Conservation (phyloP, 2,888 invertebrate species). For the Protophormia terraenovae region DNA sequence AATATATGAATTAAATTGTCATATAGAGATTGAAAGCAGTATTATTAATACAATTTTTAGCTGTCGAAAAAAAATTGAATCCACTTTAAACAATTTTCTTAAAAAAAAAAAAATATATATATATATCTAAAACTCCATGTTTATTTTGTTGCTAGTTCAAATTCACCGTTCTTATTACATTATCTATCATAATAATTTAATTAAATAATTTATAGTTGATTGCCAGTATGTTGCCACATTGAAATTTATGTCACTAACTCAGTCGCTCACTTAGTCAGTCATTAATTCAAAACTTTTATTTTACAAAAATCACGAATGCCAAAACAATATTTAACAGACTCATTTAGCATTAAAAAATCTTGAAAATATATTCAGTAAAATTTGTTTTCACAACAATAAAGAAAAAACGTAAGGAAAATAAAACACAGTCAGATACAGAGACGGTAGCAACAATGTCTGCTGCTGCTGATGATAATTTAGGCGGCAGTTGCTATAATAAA, state of each 20-base stretch:
- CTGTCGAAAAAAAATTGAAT: too few species aligned
- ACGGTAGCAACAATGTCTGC: conserved; percentile 24
- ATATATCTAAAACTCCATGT: not conserved
- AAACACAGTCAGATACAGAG: conserved; percentile 20
- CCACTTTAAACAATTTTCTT: too few species aligned
- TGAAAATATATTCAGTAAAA: conserved; percentile 30
- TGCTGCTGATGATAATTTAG: conserved; percentile 46
- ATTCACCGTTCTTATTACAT: conserved; percentile 8
- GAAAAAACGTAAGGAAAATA: not conserved
- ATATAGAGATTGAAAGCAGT: too few species aligned
- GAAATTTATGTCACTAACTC: conserved; percentile 47
- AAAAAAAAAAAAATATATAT: too few species aligned
- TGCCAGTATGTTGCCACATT: not conserved
- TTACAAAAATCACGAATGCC: conserved; percentile 1
- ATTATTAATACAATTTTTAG: too few species aligned
- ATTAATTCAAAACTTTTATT: not conserved
- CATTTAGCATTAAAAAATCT: conserved; percentile 23
- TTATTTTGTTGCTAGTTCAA: not conserved
- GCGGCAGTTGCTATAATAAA: conserved; percentile 35
- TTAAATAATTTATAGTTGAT: conserved; percentile 24
- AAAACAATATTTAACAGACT: not conserved
- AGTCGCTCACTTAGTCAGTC: conserved; percentile 38
- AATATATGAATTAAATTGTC: too few species aligned
- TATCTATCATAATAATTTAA: conserved; percentile 23
- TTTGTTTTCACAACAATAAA: conserved; percentile 15